A percentile compares a stretch with the other conserved stretches of the same genome.
These are phyloP conservation scores for Muscidifurax raptorellus DNA, from an alignment of 1,140 invertebrate species.

Conservation along the genomic window DNA sequence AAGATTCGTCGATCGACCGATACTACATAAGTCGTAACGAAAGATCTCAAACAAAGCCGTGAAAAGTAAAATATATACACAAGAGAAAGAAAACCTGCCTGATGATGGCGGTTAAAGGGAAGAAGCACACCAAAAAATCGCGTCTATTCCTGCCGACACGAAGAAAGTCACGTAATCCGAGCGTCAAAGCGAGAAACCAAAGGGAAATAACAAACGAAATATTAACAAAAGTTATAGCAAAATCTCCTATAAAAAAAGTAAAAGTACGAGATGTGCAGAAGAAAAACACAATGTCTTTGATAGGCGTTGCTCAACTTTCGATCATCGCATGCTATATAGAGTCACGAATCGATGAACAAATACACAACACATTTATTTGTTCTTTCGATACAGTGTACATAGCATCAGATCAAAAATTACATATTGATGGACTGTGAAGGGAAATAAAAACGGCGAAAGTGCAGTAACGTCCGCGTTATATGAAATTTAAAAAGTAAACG, in stretches of 20 bases:
- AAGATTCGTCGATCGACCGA: conserved; percentile 34
- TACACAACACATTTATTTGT: background rate
- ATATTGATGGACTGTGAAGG: background rate
- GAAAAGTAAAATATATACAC: background rate
- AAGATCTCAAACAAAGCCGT: conserved; percentile 5
- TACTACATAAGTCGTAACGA: background rate
- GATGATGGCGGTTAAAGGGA: background rate
- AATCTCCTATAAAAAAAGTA: background rate
- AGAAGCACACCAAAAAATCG: conserved; percentile 35
- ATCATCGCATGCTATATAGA: background rate
- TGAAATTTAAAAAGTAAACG: background rate
- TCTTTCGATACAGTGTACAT: background rate
- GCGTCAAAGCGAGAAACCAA: background rate
- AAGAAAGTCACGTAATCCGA: conserved; percentile 39
- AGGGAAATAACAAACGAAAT: background rate
- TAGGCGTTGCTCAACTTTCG: conserved; percentile 27
- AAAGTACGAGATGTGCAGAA: background rate
- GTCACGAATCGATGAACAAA: background rate
- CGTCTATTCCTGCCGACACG: conserved; percentile 42
- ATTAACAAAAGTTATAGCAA: background rate
- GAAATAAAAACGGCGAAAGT: conserved; percentile 32
- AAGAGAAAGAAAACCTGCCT: background rate
- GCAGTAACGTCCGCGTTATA: conserved; percentile 33
- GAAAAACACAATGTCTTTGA: background rate
- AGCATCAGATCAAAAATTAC: background rate